Evolutionary conservation across 2,797 vertebrate genomes (phyloP), one percentile per base, ranked within the genome.

Genomic region (Smutsia temminckii): DNA sequence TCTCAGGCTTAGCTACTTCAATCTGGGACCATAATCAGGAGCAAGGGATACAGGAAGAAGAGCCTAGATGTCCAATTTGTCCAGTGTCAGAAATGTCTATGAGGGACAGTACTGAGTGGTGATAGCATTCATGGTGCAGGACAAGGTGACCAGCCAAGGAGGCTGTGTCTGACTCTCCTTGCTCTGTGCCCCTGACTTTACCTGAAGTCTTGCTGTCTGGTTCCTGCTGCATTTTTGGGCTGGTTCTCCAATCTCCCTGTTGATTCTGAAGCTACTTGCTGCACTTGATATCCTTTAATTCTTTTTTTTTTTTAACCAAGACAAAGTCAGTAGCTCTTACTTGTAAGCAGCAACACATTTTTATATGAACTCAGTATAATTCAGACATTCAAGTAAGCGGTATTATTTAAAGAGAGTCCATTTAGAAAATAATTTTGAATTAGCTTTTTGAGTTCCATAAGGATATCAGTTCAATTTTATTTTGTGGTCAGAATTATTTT

Each of bases 401-500:
- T 49, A 51, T 42, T 16, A 79, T 75, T 69, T 63, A 75, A 46
- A 71, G 61, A 83, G 37, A 78, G 7, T n/a, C 9, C 12, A 57
- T 34, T 49, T 59, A 87, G 20, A 18, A 81, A 81, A 9, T 59
- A 80, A 4, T 93, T 95, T 53, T 53, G n/a, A 63, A 21, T 91
- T 87, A 69, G 27, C 11, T 37, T 68, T 93, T 46, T 40, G 23
- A 75, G 8, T 87, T 75, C 40, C 2, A 12, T n/a, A 91, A 83
- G 14, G 51, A 69, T 53, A 87, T 40, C 46, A 51, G 20, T 2
- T 71, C 46, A 46, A 46, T 13, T 59, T 63, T 81, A 53, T 11
- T 49, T 66, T 93, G n/a, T 74, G 37, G 13, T 64, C 37, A 79
- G 85, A 93, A 79, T 40, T 79, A 85, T 85, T 88, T 87, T 69